Percentiles rank a stretch among this genome's conserved stretches.
Conservation (phyloP, 2,113 vertebrate species). For the Pelusios castaneus region DNA sequence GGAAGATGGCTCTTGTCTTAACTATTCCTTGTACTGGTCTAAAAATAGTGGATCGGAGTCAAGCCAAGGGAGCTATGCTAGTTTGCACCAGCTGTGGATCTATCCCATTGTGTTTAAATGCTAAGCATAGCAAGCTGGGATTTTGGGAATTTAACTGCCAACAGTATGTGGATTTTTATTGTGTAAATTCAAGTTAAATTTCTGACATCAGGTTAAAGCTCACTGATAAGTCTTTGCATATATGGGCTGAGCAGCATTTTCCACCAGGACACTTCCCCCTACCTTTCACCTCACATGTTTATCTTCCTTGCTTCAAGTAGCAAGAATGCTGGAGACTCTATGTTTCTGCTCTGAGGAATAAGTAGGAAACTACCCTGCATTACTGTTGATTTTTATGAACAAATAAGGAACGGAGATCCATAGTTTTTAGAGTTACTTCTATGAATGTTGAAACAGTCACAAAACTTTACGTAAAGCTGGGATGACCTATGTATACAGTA, state of each 20-base stretch:
- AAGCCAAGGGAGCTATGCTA: background rate
- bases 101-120: background rate
- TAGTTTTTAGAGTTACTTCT: background rate
- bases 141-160: background rate
- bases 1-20: background rate
- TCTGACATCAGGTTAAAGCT: background rate
- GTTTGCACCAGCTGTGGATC: background rate
- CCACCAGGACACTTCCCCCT: background rate
- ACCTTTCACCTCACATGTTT: background rate
- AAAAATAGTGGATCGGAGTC: background rate
- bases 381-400: background rate
- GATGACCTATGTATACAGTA: background rate
- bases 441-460: background rate
- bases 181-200: background rate
- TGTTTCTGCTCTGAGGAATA: background rate
- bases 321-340: background rate
- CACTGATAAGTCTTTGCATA: background rate
- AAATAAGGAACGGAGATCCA: background rate
- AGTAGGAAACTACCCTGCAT: background rate
- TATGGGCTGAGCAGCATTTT: background rate
- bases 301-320: background rate
- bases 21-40: background rate
- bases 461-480: background rate
- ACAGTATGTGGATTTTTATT: constrained; percentile 2
- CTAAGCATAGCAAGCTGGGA: background rate